These are phyloP conservation scores for Caracal caracal DNA, from an alignment of 2,113 vertebrate genomes.

Conservation along the genomic window DNA sequence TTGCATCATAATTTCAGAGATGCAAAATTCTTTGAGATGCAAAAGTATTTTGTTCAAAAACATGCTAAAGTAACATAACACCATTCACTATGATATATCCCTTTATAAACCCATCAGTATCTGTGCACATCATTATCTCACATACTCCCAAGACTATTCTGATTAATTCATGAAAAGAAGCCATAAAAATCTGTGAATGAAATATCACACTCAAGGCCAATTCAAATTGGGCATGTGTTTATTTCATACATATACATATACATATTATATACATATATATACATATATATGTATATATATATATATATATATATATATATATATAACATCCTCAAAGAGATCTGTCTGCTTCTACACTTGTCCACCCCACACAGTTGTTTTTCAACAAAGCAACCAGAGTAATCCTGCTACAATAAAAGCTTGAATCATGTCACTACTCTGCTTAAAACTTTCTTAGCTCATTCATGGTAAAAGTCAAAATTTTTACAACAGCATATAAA, in stretches of 20 bases:
- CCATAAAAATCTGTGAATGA: not conserved
- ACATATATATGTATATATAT: not conserved
- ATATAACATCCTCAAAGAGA: not conserved
- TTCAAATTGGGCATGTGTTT: not conserved
- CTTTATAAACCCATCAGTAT: not conserved
- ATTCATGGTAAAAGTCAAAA: not conserved
- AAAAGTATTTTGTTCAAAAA: not conserved
- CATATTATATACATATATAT: too few relatives aligned
- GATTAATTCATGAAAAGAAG: not conserved
- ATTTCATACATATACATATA: not conserved
- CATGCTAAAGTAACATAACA: not conserved
- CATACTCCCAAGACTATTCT: not conserved
- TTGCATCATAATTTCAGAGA: conserved; percentile 7
- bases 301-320: not conserved
- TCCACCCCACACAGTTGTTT: not conserved
- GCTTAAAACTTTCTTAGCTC: not conserved
- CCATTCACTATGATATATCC: not conserved
- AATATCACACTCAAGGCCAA: not conserved
- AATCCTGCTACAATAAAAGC: not conserved
- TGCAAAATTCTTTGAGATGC: not conserved
- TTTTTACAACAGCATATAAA: not conserved
- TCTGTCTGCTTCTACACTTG: not conserved
- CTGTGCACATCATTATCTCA: conserved; percentile 1
- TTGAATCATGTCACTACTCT: not conserved
- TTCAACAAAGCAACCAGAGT: not conserved